phyloP scores from a whole-genome alignment of 2,797 vertebrate species.

The Esox lucius region DNA sequence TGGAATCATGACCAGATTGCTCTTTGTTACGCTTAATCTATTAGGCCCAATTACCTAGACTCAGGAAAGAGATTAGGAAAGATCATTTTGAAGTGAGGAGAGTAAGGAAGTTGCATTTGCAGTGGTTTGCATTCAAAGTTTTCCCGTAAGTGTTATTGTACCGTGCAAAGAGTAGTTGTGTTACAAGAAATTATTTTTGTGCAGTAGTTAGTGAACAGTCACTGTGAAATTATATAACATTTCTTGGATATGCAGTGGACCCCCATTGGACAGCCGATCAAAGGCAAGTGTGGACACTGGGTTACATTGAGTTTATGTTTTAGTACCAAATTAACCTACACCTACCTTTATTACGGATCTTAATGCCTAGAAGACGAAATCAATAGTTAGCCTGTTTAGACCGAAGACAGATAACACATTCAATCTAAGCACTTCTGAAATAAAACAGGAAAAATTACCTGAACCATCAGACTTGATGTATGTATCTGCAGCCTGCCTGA shows the following conservation, averaged over 20 bases:
- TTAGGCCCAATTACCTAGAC: no score
- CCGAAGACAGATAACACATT: background rate
- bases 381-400: conserved; percentile 44
- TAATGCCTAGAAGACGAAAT: conserved; percentile 76
- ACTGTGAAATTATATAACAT: conserved; percentile 11
- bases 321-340: conserved; percentile 43
- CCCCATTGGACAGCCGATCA: conserved; percentile 22
- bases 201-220: conserved; percentile 29
- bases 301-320: background rate
- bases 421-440: background rate
- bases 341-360: conserved; percentile 76
- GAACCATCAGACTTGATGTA: conserved; percentile 91
- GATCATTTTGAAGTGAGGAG: background rate
- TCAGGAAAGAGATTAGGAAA: no score
- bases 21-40: background rate
- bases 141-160: conserved; percentile 23
- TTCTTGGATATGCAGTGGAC: conserved; percentile 23
- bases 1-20: background rate
- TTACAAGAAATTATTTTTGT: background rate
- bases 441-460: conserved; percentile 74
- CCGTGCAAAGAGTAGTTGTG: conserved; percentile 51
- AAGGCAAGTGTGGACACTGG: conserved; percentile 18
- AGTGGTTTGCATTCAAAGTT: conserved; percentile 15
- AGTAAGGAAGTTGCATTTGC: background rate
- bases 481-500: conserved; percentile 90